A percentile compares a stretch with the other conserved stretches of the same genome.
These are phyloP conservation scores for Exocentrus adspersus DNA, from an alignment of 2,888 invertebrate genomes.

Conservation along the genomic window DNA sequence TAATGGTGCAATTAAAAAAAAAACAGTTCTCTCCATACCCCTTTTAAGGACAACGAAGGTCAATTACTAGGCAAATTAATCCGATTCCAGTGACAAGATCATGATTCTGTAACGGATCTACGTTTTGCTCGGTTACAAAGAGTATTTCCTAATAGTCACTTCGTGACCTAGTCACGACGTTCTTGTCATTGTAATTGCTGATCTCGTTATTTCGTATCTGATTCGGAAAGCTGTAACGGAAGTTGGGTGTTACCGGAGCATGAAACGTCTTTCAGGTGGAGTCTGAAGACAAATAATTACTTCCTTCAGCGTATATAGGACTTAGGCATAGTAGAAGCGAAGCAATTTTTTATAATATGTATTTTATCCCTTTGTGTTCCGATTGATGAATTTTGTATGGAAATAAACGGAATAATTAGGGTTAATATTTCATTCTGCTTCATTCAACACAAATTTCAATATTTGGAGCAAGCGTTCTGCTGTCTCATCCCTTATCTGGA, in stretches of 20 bases:
- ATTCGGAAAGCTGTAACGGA: background rate
- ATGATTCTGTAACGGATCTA: background rate
- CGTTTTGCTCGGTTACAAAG: conserved; percentile 8
- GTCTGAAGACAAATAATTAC: no score
- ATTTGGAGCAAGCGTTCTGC: no score
- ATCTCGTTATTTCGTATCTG: conserved; percentile 7
- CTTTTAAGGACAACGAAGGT: background rate
- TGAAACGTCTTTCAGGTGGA: no score
- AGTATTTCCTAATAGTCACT: conserved; percentile 4
- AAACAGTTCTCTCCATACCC: background rate
- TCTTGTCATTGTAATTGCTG: conserved; percentile 11
- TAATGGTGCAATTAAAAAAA: background rate
- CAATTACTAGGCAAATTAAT: conserved; percentile 1
- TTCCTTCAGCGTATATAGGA: no score
- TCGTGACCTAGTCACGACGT: conserved; percentile 10
- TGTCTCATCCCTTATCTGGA: no score
- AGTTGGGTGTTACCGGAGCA: background rate
- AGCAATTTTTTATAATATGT: no score
- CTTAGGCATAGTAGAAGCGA: no score
- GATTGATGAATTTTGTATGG: no score
- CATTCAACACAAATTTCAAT: no score
- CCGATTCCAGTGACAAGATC: background rate
- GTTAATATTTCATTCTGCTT: no score
- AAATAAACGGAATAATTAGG: no score
- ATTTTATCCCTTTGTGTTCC: no score